Base-by-base conservation (phyloP, 30 jellyfish, hydroid and myxozoan species). In the Aurelia aurita region DNA sequence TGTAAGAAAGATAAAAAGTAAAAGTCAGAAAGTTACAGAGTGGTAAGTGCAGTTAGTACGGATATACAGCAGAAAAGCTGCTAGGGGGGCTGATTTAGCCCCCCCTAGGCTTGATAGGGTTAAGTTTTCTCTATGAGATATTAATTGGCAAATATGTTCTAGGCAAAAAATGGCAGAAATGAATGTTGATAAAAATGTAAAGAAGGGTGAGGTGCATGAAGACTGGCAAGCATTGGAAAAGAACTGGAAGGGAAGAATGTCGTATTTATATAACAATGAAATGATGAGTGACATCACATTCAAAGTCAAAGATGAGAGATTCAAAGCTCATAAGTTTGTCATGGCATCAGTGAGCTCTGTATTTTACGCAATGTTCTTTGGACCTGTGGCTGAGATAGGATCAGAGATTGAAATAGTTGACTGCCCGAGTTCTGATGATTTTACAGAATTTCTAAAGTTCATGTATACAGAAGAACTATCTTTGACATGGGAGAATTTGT, bases 291-390 rank as follows among this genome's bases (percentile, higher is more conserved):
- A 68, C 21, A 15, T 68, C 49, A 31, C 49, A 23, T 68, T 68
- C 15, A 31, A 25, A 13, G 79, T 68, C 16, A 68, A 68, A 25
- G 79, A 29, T 8, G 21, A 31, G 51, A 68, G 0, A 44, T 25
- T 68, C 79, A 23, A 19, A 13, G 79, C 59, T 44, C 79, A 68
- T 16, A 68, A 68, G 79, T 31, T 68, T 15, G 60, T 31, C 15
- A 25, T 68, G 58, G 49, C 79, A 68, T 27, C 49, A 25, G 79
- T 23, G 11, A 68, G 79, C 51, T 34, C 49, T 11, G 79, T 68
- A 11, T 68, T 68, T 29, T 10, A 68, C 23, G 79, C 79, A 1
- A 68, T 68, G 79, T 3, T 68, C 15, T 0, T 28, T 68, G 79
- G 79, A 0, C 79, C 79, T 14, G 31, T 68, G 79, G 58, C 79